A percentile compares a stretch with the other conserved stretches of the same genome.
phyloP scores from a whole-genome alignment of 1,140 invertebrate species.

The Drosophila sulfurigaster region DNA sequence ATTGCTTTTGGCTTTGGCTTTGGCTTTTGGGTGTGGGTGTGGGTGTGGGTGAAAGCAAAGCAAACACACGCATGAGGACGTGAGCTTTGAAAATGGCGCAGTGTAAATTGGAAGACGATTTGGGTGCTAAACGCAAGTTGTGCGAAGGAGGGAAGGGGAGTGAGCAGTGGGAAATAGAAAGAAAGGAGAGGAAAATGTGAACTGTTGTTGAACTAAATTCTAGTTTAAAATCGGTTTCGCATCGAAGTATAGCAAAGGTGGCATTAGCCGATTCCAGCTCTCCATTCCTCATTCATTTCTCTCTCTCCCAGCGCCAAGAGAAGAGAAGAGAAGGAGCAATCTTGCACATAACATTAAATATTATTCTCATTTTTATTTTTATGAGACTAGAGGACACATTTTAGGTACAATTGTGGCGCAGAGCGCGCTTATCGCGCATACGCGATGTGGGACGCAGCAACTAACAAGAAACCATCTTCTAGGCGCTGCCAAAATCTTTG shows the following conservation, averaged over 20 bases:
- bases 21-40: not conserved
- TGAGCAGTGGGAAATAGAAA: not conserved
- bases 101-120: constrained; percentile 25
- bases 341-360: constrained; percentile 66
- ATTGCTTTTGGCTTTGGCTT: not conserved
- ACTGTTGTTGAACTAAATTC: not conserved
- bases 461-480: constrained; percentile 42
- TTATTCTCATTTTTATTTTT: constrained; percentile 79
- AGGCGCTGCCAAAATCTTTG: constrained; percentile 73
- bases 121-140: not conserved
- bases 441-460: constrained; percentile 62
- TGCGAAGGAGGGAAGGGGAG: not conserved
- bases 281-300: not conserved
- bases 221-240: too few relatives aligned
- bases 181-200: not conserved
- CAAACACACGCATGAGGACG: constrained; percentile 33
- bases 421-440: constrained; percentile 74
- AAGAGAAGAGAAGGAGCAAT: not conserved
- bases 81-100: constrained; percentile 57
- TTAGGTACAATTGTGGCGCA: constrained; percentile 56
- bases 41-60: not conserved
- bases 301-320: not conserved
- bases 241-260: too few relatives aligned
- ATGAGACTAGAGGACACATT: constrained; percentile 76
- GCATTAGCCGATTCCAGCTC: too few relatives aligned